Percentiles rank a stretch among this genome's conserved stretches.
Conservation (phyloP, 2,113 vertebrate genomes). For the Eira barbara region DNA sequence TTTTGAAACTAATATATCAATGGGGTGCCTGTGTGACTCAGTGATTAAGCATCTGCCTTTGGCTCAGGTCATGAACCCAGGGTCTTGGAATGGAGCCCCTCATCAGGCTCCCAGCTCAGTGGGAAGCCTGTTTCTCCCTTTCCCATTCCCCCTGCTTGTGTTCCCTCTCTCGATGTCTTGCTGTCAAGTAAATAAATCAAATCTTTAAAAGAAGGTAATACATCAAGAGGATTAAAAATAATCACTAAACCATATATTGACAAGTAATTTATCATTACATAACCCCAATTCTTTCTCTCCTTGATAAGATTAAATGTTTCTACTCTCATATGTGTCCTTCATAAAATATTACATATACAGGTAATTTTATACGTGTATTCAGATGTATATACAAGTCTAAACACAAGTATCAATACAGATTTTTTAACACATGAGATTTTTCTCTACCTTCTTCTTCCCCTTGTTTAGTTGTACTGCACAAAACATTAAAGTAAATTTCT, state of each 20-base stretch:
- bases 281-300: neutral
- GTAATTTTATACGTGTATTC: neutral
- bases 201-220: neutral
- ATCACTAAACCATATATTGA: neutral
- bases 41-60: too few species aligned
- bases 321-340: neutral
- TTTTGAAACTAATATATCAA: neutral
- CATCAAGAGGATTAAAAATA: neutral
- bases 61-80: too few species aligned
- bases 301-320: neutral
- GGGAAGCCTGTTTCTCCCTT: too few species aligned
- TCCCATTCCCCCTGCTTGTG: too few species aligned
- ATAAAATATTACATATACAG: neutral
- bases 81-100: too few species aligned
- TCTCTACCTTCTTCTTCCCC: neutral
- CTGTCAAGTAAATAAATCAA: neutral
- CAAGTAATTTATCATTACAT: neutral
- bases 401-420: neutral
- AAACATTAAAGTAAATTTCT: neutral
- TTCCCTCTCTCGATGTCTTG: too few species aligned
- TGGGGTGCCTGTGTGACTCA: too few species aligned
- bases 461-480: neutral
- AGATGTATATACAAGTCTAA: neutral
- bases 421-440: neutral
- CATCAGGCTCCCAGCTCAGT: too few species aligned